Conservation (phyloP, 2,797 vertebrate genomes). For the Pyrocephalus nanus region DNA sequence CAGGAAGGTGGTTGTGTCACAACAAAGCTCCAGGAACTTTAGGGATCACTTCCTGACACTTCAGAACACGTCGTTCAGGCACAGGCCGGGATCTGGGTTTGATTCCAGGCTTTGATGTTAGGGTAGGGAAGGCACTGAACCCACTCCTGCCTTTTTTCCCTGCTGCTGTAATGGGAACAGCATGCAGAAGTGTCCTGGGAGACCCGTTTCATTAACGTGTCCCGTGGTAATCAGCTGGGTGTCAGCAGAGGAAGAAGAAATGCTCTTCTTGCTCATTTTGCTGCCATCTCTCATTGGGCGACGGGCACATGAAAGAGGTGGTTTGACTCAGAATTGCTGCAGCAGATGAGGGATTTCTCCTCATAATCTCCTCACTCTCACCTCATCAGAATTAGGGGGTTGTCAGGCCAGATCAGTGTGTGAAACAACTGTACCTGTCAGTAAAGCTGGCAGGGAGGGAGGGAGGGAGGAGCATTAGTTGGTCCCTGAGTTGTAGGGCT, state of each 20-base stretch:
- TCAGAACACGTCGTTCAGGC: not conserved
- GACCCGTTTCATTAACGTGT: conserved; percentile 2
- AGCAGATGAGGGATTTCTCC: conserved; percentile 45
- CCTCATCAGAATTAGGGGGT: conserved; percentile 60
- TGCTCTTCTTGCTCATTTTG: not conserved
- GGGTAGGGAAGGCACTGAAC: not conserved
- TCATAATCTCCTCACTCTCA: conserved; percentile 57
- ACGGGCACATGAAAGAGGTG: conserved; percentile 61
- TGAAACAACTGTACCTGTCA: not conserved
- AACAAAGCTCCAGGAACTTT: conserved; percentile 4
- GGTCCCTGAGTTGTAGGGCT: not conserved
- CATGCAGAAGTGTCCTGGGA: conserved; percentile 34
- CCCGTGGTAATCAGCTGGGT: conserved; percentile 26
- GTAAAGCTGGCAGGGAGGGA: not conserved
- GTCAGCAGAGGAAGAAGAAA: conserved; percentile 46
- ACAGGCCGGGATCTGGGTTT: not conserved
- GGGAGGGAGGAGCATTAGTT: not conserved
- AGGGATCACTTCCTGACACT: conserved; percentile 19
- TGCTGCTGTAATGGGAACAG: conserved; percentile 48
- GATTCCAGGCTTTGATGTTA: conserved; percentile 56
- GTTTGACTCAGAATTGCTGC: not conserved
- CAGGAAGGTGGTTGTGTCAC: not conserved
- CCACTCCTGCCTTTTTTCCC: not conserved
- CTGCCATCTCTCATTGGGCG: conserved; percentile 28
- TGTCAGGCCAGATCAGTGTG: conserved; percentile 30